Percentiles rank a stretch among this genome's conserved stretches.
Evolutionary conservation across 2,113 vertebrate genomes (phyloP).

Genomic region (Dendropsophus ebraccatus): DNA sequence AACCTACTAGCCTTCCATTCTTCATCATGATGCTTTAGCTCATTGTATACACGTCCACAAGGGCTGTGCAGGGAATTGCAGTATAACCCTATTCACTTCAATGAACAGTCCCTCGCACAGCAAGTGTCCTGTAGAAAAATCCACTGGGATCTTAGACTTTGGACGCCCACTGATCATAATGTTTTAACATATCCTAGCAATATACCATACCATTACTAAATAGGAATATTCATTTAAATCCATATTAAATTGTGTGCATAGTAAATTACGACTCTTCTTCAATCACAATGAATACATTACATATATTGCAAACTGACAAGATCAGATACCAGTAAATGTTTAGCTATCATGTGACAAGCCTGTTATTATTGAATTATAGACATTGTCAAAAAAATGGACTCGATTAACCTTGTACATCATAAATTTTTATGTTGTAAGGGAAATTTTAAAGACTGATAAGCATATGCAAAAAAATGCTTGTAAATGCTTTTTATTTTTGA

Average conservation of each 20-base stretch:
- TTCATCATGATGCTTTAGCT: too few relatives aligned
- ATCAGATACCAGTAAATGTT: neutral
- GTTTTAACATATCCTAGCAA: neutral
- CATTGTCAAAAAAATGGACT: conserved; percentile 5
- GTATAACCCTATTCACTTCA: too few relatives aligned
- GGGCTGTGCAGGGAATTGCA: too few relatives aligned
- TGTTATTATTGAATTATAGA: conserved; percentile 31
- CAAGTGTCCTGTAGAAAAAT: too few relatives aligned
- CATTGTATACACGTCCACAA: too few relatives aligned
- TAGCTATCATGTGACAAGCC: conserved; percentile 13
- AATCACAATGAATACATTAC: neutral
- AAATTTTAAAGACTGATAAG: neutral
- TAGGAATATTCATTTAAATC: neutral
- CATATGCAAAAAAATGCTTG: neutral
- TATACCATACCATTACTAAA: neutral
- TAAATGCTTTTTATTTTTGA: neutral
- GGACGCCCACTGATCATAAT: too few relatives aligned
- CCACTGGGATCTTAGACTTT: too few relatives aligned
- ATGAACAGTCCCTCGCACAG: too few relatives aligned
- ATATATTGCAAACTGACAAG: conserved; percentile 13
- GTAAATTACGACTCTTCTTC: neutral
- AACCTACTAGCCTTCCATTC: too few relatives aligned
- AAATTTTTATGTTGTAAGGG: neutral
- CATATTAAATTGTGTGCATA: neutral
- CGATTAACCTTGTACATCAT: conserved; percentile 7